phyloP scores from a whole-genome alignment of 2,797 vertebrate species.

The Bovichtus variegatus region DNA sequence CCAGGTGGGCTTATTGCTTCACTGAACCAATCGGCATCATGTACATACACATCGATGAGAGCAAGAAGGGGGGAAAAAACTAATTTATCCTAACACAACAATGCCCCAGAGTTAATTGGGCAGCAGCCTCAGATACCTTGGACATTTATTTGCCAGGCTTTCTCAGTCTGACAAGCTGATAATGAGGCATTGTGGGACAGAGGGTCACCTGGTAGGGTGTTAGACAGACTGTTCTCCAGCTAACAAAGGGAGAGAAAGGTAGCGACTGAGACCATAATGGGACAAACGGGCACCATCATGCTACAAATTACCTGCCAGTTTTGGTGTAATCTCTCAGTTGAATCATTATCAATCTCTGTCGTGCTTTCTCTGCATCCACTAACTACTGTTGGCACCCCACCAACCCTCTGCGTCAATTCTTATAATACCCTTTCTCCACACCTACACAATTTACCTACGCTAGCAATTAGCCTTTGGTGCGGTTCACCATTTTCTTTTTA shows the following conservation, averaged over 20 bases:
- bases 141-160: constrained; percentile 78
- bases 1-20: constrained; percentile 42
- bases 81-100: constrained; percentile 70
- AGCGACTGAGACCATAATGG: constrained; percentile 57
- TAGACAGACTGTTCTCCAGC: constrained; percentile 55
- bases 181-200: constrained; percentile 83
- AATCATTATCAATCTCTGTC: constrained; percentile 65
- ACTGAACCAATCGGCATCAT: constrained; percentile 41
- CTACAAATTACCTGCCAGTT: constrained; percentile 85
- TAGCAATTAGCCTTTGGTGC: constrained; percentile 72
- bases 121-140: constrained; percentile 56
- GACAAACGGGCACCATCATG: constrained; percentile 76
- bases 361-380: neutral
- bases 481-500: constrained; percentile 49
- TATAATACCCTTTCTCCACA: neutral
- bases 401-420: neutral
- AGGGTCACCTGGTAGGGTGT: constrained; percentile 68
- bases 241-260: constrained; percentile 62
- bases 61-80: neutral
- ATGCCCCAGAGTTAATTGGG: constrained; percentile 74
- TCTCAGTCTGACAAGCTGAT: constrained; percentile 80
- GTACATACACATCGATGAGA: constrained; percentile 36
- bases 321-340: constrained; percentile 76
- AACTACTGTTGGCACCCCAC: neutral
- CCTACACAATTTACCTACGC: neutral